Base-by-base conservation (phyloP, 2,113 vertebrate genomes). In the Girardinichthys multiradiatus region DNA sequence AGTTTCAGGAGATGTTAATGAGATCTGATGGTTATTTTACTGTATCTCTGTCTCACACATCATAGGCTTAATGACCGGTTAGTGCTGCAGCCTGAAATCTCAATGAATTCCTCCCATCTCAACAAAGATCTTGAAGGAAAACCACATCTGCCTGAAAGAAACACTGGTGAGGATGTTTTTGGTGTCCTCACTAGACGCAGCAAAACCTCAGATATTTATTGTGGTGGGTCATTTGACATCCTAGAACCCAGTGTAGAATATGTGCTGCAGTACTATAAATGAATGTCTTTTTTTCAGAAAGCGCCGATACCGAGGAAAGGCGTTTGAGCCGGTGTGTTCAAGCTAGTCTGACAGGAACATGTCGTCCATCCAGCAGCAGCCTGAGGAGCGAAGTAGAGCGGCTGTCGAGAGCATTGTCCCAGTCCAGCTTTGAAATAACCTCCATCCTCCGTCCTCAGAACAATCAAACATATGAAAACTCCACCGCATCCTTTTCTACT, bases 341-440 rank as follows among this genome's bases (percentile, higher is more conserved):
- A 3, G 12, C 75, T 24, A 26, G 28, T 5, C 57, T 33, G 31
- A 10, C 29, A 1, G 57, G 21, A 71, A 39, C 26, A 0, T 14
- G 58, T 33, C 57, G 21, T 4, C 80, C 37, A 2, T 70, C 81
- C 27, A 74, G n/a, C 28, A 82, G 31, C 63, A 80, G 33, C 28
- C 66, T 78, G 0, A 76, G 74, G 45, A 51, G 84, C 2, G 74
- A 88, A 2, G 77, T 90, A 1, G 81, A 74, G 30, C 64, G 75
- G 14, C 77, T 83, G 58, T 83, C 88, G 0, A 9, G 9, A 21
- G 54, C 48, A 1, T 69, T 71, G 28, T 79, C 74, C 27, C 79
- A 79, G 35, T 15, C 76, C 6, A 63, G 4, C 8, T 33, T 26
- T 5, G 77, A 90, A 27, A 11, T 63, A 9, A 73, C 63, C 15